Evolutionary conservation across 2,113 vertebrate genomes (phyloP), one percentile per base, ranked within the genome.

Genomic region (Bettongia penicillata): DNA sequence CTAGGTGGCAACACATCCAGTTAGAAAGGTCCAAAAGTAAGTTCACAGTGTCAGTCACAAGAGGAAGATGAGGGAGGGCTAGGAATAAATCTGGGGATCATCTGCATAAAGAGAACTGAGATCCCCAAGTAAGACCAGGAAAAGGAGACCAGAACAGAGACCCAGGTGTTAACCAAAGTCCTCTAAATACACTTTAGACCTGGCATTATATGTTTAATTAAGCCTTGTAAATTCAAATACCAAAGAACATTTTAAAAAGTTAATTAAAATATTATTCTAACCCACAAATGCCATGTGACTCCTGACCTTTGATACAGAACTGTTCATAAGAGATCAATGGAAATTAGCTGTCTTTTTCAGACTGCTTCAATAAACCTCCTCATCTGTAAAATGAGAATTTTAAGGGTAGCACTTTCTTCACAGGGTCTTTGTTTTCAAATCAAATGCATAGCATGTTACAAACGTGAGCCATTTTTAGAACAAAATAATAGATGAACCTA

Each of bases 151-250:
- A 68, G 31, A 28, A 68, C 61, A 96, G 8, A 97, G 93, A 96
- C 28, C n/a, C 37, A 96, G 55, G 92, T 96, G 93, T 94, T 95
- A 97, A 47, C 52, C 94, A 97, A 94, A 96, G 51, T 28, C 14
- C 52, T 95, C 11, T 94, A 61, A 97, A 93, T 77, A 77, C 1
- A 89, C 93, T 55, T 52, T 53, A 94, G 23, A 51, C 53, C 1
- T 1, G 24, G 16, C 43, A 95, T 91, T 52, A 93, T 31, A 93
- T 90, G 53, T 90, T 91, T 77, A 96, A 97, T 84, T 93, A 96
- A 93, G 28, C 94, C 92, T 51, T 91, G 77, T 16, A 92, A 28
- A 94, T 93, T 95, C 57, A n/a, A 48, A 53, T 55, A 52, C 61
- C 51, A 47, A 90, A 57, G 50, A 93, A 93, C 61, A 95, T 89